Evolutionary conservation across 2,888 invertebrate genomes (phyloP).

Genomic region (Orgyia antiqua): DNA sequence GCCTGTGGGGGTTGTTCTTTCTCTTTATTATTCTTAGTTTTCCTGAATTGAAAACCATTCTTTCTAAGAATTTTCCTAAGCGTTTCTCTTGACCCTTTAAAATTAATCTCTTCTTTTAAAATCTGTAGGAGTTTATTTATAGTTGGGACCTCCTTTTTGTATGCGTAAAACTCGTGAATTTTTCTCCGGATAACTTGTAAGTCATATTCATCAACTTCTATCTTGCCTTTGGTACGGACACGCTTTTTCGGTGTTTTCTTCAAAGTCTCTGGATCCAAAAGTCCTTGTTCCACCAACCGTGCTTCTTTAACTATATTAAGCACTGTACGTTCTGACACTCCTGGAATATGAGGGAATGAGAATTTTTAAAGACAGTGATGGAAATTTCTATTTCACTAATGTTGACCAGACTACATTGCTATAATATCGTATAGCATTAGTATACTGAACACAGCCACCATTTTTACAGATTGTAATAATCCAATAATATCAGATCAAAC

Average conservation of each 20-base stretch:
- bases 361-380: background rate
- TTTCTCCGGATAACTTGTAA: conserved; percentile 64
- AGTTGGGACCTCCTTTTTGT: conserved; percentile 69
- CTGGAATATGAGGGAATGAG: conserved; percentile 28
- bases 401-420: background rate
- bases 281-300: conserved; percentile 63
- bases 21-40: conserved; percentile 66
- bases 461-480: too few species aligned
- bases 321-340: conserved; percentile 67
- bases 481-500: too few species aligned
- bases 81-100: conserved; percentile 67
- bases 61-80: conserved; percentile 63
- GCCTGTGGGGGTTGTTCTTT: conserved; percentile 53
- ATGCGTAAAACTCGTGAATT: conserved; percentile 70
- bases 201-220: conserved; percentile 68
- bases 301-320: conserved; percentile 69
- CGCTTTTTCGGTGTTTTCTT: conserved; percentile 64
- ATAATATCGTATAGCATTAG: too few species aligned
- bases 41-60: conserved; percentile 69
- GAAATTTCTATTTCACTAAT: background rate
- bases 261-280: conserved; percentile 63
- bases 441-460: too few species aligned
- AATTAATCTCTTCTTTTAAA: conserved; percentile 65
- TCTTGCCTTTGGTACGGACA: conserved; percentile 64
- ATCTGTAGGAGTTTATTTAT: conserved; percentile 67